phyloP scores from a whole-genome alignment of 1,140 invertebrate genomes.

The Scaptomyza montana region DNA sequence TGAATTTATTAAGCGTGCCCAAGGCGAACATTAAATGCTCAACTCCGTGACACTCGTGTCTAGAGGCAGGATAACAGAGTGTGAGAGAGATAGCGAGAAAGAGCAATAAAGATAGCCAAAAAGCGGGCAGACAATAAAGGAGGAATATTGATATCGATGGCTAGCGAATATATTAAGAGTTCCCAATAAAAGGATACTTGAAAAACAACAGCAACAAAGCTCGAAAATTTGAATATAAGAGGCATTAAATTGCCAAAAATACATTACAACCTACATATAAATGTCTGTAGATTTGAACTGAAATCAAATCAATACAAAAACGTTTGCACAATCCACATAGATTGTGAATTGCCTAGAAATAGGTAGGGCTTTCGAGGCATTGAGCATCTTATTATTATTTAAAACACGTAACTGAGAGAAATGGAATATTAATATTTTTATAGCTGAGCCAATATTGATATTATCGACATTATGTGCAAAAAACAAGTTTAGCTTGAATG shows the following conservation, averaged over 20 bases:
- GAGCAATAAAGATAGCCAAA: slow-evolving; percentile 66
- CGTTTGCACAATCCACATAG: too few species aligned
- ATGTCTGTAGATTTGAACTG: not conserved
- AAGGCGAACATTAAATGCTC: slow-evolving; percentile 69
- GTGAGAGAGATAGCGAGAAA: not conserved
- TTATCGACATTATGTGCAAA: not conserved
- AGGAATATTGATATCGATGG: slow-evolving; percentile 42
- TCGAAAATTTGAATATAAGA: not conserved
- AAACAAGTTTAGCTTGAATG: slow-evolving; percentile 29
- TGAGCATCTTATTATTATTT: slow-evolving; percentile 5
- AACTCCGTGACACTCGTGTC: slow-evolving; percentile 43
- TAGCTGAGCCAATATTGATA: not conserved
- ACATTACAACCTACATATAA: not conserved
- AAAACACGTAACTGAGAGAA: not conserved
- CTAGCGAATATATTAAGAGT: slow-evolving; percentile 26
- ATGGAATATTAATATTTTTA: slow-evolving; percentile 22
- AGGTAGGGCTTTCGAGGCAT: not conserved
- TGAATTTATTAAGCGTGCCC: slow-evolving; percentile 80
- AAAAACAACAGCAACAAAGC: slow-evolving; percentile 12
- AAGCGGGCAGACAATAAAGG: slow-evolving; percentile 48
- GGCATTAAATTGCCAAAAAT: slow-evolving; percentile 8
- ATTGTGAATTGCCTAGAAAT: too few species aligned
- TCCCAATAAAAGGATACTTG: slow-evolving; percentile 34
- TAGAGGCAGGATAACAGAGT: slow-evolving; percentile 3
- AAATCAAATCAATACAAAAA: not conserved